A percentile compares a stretch with the other conserved stretches of the same genome.
These are phyloP conservation scores for Silurus glanis DNA, from an alignment of 2,113 vertebrate species.

Conservation along the genomic window DNA sequence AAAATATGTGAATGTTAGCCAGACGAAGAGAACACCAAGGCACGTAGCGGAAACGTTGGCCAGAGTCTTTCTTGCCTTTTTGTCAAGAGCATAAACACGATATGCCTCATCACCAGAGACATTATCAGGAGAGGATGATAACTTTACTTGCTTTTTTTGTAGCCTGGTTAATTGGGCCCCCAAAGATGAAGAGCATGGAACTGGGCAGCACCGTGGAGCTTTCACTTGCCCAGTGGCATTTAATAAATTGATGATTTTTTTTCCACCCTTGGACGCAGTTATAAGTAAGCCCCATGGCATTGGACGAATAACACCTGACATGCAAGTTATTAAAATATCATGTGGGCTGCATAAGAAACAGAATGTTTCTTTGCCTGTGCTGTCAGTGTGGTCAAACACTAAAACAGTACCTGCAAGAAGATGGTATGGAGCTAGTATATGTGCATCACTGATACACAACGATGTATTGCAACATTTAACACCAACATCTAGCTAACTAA, in stretches of 20 bases:
- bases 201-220: not conserved
- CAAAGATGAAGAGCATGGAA: not conserved
- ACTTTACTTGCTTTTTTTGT: not conserved
- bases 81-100: not conserved
- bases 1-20: not conserved
- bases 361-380: not conserved
- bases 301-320: not conserved
- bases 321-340: not conserved
- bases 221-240: not conserved
- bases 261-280: not conserved
- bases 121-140: slow-evolving; percentile 1
- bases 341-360: not conserved
- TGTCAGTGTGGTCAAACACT: not conserved
- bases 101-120: not conserved
- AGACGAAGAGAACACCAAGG: not conserved
- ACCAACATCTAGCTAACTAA: not conserved
- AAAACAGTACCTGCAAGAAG: not conserved
- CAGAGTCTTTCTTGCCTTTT: not conserved
- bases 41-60: not conserved
- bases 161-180: not conserved
- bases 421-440: not conserved
- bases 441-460: not conserved
- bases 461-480: not conserved
- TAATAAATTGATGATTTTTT: slow-evolving; percentile 4
- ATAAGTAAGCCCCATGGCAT: not conserved